These are phyloP conservation scores for Cotesia chilonis DNA, from an alignment of 1,140 invertebrate genomes.

Conservation along the genomic window DNA sequence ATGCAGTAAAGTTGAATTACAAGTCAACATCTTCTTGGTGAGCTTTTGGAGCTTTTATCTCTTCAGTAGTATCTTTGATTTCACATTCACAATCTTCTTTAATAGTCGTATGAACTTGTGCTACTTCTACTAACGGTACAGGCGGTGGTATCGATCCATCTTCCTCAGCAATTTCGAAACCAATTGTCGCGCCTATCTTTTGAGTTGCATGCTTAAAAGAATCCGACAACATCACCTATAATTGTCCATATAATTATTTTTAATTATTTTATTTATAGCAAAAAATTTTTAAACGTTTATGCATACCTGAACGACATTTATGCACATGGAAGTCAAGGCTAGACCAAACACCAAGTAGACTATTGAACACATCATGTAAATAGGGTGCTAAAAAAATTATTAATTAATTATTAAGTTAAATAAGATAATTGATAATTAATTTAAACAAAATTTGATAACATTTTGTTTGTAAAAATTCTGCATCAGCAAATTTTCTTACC, in stretches of 20 bases:
- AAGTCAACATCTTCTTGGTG: constrained; percentile 54
- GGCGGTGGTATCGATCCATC: constrained; percentile 64
- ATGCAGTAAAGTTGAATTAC: constrained; percentile 33
- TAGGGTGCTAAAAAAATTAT: constrained; percentile 71
- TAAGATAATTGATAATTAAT: constrained; percentile 38
- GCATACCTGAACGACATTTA: constrained; percentile 92
- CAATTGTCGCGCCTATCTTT: constrained; percentile 87
- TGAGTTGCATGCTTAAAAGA: constrained; percentile 85
- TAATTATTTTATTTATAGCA: constrained; percentile 17
- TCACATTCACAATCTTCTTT: constrained; percentile 41
- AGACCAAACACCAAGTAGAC: constrained; percentile 93
- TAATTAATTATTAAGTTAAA: neutral
- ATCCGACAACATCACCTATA: constrained; percentile 76
- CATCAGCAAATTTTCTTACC: constrained; percentile 51
- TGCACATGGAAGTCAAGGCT: constrained; percentile 95
- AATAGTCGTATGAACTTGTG: constrained; percentile 50
- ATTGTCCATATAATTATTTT: neutral
- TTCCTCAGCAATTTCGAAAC: constrained; percentile 76
- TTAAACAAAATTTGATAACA: constrained; percentile 1
- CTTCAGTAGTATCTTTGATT: constrained; percentile 47
- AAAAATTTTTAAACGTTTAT: too few species aligned
- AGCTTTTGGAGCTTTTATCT: constrained; percentile 48
- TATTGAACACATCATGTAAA: constrained; percentile 92
- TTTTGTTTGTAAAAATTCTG: neutral
- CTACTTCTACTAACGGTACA: constrained; percentile 50